Base-by-base conservation (phyloP, 2,113 vertebrate genomes). In the Labeo catla region DNA sequence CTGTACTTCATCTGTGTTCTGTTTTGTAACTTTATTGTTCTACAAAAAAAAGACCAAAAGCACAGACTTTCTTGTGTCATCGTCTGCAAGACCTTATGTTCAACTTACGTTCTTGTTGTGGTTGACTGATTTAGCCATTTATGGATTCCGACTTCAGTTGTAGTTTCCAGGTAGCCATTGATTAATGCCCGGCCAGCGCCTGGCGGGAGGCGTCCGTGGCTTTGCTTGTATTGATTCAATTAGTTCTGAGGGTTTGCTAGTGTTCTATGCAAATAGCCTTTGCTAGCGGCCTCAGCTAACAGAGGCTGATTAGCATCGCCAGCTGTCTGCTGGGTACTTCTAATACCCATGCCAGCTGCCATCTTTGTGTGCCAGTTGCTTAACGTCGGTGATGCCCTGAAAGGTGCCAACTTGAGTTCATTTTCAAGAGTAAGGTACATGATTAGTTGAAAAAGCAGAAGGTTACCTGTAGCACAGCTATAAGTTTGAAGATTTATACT, bases 181-280 rank as follows among this genome's bases (percentile, higher is more conserved):
- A 84, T 88, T 74, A 85, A 85, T 70, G 65, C 84, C 74, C 23
- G 68, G 83, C 80, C 59, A 81, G 83, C 47, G 70, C 80, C 59
- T 83, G 70, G 76, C 54, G 84, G 86, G 34, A 82, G 78, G 61
- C 28, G 4, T 34, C 78, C 49, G 61, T 86, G 79, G 78, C 80
- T 83, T 68, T 76, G 66, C 73, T 84, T 85, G 74, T 76, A 88
- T 86, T 87, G 87, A 90, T 89, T 91, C 86, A 87, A 91, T 89
- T 89, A 88, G 89, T 59, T 52, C 76, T 34, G 47, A 63, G 23
- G 68, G 34, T 72, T 87, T 85, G 86, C 86, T 83, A 81, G 82
- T 23, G 79, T 79, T 88, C 47, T 78, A 74, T 28, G 47, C 63
- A 81, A 79, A 88, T 85, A 80, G 59, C 81, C 45, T 50, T 70